Evolutionary conservation across 2,113 vertebrate species (phyloP).

Genomic region (Psophia crepitans): DNA sequence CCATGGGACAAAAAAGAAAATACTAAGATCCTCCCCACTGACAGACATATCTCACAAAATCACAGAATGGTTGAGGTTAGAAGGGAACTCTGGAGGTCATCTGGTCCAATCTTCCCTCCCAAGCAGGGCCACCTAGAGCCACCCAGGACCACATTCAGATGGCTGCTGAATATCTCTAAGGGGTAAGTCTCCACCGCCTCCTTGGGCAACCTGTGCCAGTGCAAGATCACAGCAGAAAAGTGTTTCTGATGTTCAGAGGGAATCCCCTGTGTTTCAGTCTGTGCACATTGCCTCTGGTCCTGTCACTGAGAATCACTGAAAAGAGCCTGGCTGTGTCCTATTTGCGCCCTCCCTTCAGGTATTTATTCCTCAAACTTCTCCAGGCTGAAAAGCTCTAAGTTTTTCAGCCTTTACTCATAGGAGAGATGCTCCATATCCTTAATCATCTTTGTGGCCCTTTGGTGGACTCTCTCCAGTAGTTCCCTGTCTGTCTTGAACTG

Average conservation of each 20-base stretch:
- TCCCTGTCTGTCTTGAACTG: neutral
- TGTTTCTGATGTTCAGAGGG: neutral
- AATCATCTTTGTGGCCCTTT: neutral
- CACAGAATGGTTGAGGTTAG: neutral
- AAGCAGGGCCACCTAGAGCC: neutral
- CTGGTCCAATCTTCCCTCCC: fast-evolving
- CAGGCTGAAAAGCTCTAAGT: neutral
- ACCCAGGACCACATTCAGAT: neutral
- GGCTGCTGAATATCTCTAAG: neutral
- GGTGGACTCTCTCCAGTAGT: neutral
- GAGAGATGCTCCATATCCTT: neutral
- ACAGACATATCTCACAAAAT: neutral
- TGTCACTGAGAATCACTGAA: neutral
- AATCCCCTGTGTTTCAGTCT: neutral
- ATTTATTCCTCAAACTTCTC: neutral
- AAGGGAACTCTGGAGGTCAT: neutral
- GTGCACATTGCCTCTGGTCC: neutral
- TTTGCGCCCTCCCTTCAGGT: neutral
- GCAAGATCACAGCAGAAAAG: too few relatives aligned
- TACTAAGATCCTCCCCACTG: neutral
- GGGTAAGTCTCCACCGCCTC: neutral
- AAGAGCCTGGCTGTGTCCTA: neutral
- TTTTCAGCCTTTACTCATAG: neutral
- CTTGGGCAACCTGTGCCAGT: neutral
- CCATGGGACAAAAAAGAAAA: neutral